Conservation (phyloP, 2,888 invertebrate species). For the Caenorhabditis wallacei region DNA sequence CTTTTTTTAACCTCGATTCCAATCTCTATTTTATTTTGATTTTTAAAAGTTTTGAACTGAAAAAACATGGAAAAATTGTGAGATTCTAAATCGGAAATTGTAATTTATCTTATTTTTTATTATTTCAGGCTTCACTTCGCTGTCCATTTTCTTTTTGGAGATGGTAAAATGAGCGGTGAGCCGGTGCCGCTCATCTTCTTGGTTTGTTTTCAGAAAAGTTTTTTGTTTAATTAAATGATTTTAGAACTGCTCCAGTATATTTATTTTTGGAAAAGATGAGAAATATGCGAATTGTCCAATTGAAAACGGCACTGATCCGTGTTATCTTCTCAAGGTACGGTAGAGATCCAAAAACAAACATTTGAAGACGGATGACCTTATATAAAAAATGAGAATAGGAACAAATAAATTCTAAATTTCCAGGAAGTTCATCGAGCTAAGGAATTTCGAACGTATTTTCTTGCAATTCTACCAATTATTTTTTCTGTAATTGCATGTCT, state of each 20-base stretch:
- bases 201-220: conserved; percentile 22
- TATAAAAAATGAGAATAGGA: neutral
- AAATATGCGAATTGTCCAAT: conserved; percentile 68
- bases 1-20: neutral
- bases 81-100: neutral
- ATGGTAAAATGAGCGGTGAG: conserved; percentile 62
- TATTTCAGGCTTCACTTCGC: conserved; percentile 52
- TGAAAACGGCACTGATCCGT: conserved; percentile 59
- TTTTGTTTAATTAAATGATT: neutral
- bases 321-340: conserved; percentile 61
- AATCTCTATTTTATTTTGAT: conserved; percentile 1
- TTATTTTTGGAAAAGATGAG: conserved; percentile 62
- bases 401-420: conserved; percentile 30
- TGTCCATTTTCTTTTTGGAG: conserved; percentile 58
- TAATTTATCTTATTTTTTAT: neutral
- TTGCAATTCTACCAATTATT: conserved; percentile 80
- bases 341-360: too few species aligned
- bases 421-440: conserved; percentile 80
- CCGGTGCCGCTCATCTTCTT: conserved; percentile 59
- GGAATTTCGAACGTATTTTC: conserved; percentile 79
- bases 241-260: conserved; percentile 66
- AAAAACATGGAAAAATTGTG: conserved; percentile 28
- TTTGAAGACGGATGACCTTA: too few species aligned
- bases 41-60: neutral
- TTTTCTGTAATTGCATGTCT: conserved; percentile 77